phyloP scores from a whole-genome alignment of 2,113 vertebrate species.

The Xenus cinereus region DNA sequence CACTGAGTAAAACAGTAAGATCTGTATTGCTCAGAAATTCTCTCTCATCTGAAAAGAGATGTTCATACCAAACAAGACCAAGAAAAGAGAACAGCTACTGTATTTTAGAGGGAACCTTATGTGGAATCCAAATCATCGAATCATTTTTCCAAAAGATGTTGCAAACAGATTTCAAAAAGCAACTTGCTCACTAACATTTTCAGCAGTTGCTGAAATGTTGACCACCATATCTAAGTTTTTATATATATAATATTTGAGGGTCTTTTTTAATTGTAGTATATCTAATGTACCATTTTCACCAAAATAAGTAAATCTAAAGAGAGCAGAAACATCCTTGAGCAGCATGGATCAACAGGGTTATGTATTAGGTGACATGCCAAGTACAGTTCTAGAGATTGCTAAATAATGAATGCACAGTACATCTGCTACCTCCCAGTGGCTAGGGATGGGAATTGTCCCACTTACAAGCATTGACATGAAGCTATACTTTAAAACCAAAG shows the following conservation, averaged over 20 bases:
- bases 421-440: slow-evolving; percentile 59
- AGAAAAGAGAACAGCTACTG: not conserved
- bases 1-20: not conserved
- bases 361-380: not conserved
- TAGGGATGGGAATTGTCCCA: not conserved
- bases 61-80: not conserved
- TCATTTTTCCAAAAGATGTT: not conserved
- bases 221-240: not conserved
- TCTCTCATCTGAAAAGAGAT: not conserved
- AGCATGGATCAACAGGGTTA: not conserved
- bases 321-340: not conserved
- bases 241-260: not conserved
- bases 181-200: not conserved
- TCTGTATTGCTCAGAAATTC: not conserved
- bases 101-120: not conserved
- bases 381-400: not conserved
- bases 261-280: not conserved
- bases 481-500: not conserved
- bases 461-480: not conserved
- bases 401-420: slow-evolving; percentile 20
- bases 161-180: not conserved
- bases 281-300: not conserved
- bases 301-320: not conserved
- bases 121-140: not conserved
- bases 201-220: not conserved